These are phyloP conservation scores for Syrista parreyssii DNA, from an alignment of 2,888 invertebrate genomes.

Conservation along the genomic window DNA sequence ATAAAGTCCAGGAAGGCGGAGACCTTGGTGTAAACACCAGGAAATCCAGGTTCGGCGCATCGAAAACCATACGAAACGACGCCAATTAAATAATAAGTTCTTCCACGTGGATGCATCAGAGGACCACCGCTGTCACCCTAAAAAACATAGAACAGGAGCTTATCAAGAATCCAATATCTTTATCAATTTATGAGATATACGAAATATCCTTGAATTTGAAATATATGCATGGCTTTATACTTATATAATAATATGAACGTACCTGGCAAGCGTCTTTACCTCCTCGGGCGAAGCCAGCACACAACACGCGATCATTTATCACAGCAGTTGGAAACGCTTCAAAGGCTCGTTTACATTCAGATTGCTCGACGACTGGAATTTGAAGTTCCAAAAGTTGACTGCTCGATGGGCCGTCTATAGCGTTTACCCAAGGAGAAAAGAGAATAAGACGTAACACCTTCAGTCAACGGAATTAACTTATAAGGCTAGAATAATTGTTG, in stretches of 20 bases:
- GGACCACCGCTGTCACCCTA: conserved; percentile 85
- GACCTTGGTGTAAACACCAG: conserved; percentile 80
- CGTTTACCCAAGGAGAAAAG: conserved; percentile 11
- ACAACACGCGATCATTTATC: conserved; percentile 75
- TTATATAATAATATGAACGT: conserved; percentile 23
- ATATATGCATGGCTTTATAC: not conserved
- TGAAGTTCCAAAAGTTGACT: conserved; percentile 75
- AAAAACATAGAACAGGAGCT: conserved; percentile 18
- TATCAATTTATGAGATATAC: not conserved
- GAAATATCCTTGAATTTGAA: not conserved
- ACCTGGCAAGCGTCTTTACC: conserved; percentile 81
- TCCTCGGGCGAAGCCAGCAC: conserved; percentile 76
- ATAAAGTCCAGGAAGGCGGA: conserved; percentile 68
- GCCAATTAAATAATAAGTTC: conserved; percentile 70
- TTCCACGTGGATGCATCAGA: conserved; percentile 72
- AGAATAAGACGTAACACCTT: not conserved
- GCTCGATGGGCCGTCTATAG: conserved; percentile 77
- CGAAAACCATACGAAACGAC: conserved; percentile 75
- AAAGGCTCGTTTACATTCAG: conserved; percentile 73
- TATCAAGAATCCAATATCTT: not conserved
- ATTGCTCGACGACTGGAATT: conserved; percentile 76
- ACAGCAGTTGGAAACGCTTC: conserved; percentile 68
- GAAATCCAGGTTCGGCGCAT: conserved; percentile 72
- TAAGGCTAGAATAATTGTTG: not conserved
- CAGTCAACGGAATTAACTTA: not conserved